phyloP scores from a whole-genome alignment of 2,888 invertebrate species.

The Chirona hameri region DNA sequence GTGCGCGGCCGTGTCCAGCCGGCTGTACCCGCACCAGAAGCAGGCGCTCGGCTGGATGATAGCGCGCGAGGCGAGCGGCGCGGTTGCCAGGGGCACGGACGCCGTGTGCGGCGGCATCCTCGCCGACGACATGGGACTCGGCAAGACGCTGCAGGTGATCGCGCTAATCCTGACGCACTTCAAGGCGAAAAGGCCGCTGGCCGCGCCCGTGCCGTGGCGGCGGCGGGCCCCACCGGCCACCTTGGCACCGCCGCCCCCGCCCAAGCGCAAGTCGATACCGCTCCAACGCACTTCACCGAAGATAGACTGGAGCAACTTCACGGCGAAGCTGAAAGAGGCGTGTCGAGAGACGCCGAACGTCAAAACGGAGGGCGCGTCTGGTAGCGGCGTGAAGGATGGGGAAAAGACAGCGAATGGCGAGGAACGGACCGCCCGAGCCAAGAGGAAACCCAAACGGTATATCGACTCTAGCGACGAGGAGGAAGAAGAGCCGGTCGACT shows the following conservation, averaged over 20 bases:
- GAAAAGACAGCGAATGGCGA: too few relatives aligned
- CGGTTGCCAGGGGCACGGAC: background rate
- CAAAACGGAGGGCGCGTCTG: too few relatives aligned
- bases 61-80: background rate
- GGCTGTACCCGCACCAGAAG: conserved; percentile 8
- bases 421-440: background rate
- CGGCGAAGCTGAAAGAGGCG: background rate
- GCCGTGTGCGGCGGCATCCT: conserved; percentile 38
- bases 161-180: conserved; percentile 40
- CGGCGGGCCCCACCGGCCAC: background rate
- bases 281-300: background rate
- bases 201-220: background rate
- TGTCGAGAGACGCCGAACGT: too few relatives aligned
- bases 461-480: background rate
- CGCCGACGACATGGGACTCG: conserved; percentile 43
- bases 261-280: background rate
- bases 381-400: too few relatives aligned
- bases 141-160: conserved; percentile 42
- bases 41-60: conserved; percentile 13
- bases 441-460: background rate
- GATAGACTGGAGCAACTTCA: background rate
- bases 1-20: background rate
- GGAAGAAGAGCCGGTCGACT: too few relatives aligned
- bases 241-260: background rate
- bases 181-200: conserved; percentile 5